Conservation (phyloP, 2,113 vertebrate genomes). For the Chaetorhynchus papuensis region DNA sequence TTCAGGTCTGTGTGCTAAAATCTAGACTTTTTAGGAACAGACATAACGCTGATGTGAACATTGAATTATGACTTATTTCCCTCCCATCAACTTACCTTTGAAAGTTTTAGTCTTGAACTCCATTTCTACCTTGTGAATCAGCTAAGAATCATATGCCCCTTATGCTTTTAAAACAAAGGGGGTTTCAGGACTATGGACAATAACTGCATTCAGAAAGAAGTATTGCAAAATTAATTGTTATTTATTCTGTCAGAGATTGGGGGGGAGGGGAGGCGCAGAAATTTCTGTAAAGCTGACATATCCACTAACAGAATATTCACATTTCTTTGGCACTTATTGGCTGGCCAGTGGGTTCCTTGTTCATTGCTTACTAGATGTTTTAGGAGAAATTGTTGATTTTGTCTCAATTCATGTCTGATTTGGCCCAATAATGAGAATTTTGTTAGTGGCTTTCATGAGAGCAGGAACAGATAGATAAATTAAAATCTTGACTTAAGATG, state of each 20-base stretch:
- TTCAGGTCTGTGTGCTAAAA: neutral
- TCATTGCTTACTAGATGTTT: neutral
- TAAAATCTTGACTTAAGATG: neutral
- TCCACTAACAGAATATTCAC: neutral
- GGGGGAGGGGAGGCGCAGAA: rapidly evolving
- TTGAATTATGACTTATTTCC: neutral
- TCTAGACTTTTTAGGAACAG: neutral
- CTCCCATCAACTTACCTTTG: neutral
- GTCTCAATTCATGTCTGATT: neutral
- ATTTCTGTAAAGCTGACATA: neutral
- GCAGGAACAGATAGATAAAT: neutral
- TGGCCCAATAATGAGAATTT: neutral
- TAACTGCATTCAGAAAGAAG: neutral
- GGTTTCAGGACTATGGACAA: neutral
- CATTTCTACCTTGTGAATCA: neutral
- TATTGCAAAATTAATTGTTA: neutral
- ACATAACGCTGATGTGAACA: neutral
- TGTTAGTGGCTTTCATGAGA: neutral
- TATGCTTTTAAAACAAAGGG: neutral
- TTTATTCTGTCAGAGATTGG: neutral
- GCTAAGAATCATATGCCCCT: neutral
- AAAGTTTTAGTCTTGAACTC: neutral
- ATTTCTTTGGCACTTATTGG: neutral
- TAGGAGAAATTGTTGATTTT: neutral
- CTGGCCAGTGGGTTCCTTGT: neutral